These are phyloP conservation scores for Seladonia tumulorum DNA, from an alignment of 2,888 invertebrate species.

Conservation along the genomic window DNA sequence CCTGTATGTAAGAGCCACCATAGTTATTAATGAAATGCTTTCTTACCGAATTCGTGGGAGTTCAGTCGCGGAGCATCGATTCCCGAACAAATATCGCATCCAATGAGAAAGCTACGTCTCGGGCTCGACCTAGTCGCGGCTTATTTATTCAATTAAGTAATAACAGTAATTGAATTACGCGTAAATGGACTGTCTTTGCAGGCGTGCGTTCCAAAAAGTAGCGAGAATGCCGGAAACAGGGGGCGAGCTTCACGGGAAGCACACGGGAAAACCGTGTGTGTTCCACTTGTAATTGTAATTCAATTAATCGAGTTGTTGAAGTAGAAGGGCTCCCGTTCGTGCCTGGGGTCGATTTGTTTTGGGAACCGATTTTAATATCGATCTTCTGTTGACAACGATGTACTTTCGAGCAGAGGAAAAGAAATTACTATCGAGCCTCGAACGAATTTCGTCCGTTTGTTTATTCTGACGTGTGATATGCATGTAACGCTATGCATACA, in stretches of 20 bases:
- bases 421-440: constrained; percentile 13
- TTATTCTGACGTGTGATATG: constrained; percentile 28
- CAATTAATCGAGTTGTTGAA: constrained; percentile 46
- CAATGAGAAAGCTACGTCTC: constrained; percentile 26
- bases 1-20: background rate
- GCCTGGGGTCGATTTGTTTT: background rate
- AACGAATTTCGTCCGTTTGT: constrained; percentile 26
- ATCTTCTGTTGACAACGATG: background rate
- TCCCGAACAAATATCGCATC: constrained; percentile 8
- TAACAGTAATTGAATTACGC: constrained; percentile 77
- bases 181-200: constrained; percentile 58
- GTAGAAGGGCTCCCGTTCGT: constrained; percentile 4
- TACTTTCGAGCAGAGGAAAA: background rate
- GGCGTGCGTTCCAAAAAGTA: constrained; percentile 68
- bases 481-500: constrained; percentile 22
- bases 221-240: constrained; percentile 55
- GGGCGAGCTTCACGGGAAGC: constrained; percentile 11
- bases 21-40: background rate
- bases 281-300: constrained; percentile 43
- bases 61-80: constrained; percentile 31
- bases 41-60: constrained; percentile 54
- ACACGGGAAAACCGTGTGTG: constrained; percentile 32
- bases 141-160: constrained; percentile 74
- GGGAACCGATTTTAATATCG: background rate
- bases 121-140: constrained; percentile 17